Evolutionary conservation across 2,888 invertebrate species (phyloP), one percentile per base, ranked within the genome.

Genomic region (Microctonus brassicae): DNA sequence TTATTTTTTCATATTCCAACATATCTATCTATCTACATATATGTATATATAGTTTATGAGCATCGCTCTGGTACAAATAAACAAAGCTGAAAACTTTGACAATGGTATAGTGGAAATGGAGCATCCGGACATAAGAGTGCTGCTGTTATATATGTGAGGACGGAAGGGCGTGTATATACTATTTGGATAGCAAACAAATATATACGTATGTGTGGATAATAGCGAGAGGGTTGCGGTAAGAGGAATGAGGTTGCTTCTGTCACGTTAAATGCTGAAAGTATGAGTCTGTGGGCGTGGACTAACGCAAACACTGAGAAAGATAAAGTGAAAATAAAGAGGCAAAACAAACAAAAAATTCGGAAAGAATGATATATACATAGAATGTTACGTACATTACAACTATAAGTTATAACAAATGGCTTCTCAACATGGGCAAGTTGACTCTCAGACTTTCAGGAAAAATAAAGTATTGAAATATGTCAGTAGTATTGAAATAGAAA

Each of bases 321-420:
- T 24, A 42, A 29, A 47, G 64, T 9, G n/a, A 33, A 17, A 26
- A 29, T 57, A 67, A 10, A 42, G 42, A 33, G 26, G 24, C 33
- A 22, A 29, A 36, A 58, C 9, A 17, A 34, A 57, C 10, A 33
- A 47, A 63, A 57, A 67, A 26, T 26, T 39, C 3, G 57, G 53
- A 66, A 72, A 71, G 17, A 55, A 17, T 20, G 39, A 39, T 47
- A 17, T 17, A n/a, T n/a, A n/a, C n/a, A 47, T 17, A 74, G 75
- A 69, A 68, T 73, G 71, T 75, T 69, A 65, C 78, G 76, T 77
- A 75, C 79, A 78, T 78, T 76, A 60, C 70, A 73, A 74, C 79
- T 75, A 77, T 77, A 79, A 82, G 75, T 80, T 81, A 77, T 79
- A 47, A 80, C 78, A 82, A 82, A 83, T 79, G 80, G 68, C 74